These are phyloP conservation scores for Rhabdophis nuchalis DNA, from an alignment of 2,797 vertebrate species.

Conservation along the genomic window DNA sequence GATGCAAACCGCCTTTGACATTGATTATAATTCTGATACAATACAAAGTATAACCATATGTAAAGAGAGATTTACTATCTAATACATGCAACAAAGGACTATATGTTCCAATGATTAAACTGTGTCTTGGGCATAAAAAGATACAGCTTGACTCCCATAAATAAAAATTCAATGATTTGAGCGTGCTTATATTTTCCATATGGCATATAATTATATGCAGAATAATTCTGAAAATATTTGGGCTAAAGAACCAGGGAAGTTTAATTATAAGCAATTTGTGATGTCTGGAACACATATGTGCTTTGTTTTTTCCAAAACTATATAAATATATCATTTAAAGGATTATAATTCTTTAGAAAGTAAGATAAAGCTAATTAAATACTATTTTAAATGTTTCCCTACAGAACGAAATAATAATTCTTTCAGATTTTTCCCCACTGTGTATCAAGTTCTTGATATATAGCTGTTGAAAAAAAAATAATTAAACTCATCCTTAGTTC, in stretches of 20 bases:
- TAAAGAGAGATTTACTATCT: neutral
- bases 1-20: neutral
- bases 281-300: conserved; percentile 52
- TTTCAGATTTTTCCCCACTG: neutral
- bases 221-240: conserved; percentile 51
- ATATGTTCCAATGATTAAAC: conserved; percentile 52
- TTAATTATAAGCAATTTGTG: conserved; percentile 62
- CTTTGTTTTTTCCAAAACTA: conserved; percentile 10
- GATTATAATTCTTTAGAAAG: conserved; percentile 10
- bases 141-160: conserved; percentile 53
- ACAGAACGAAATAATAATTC: conserved; percentile 29
- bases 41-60: conserved; percentile 24
- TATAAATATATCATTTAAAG: conserved; percentile 24
- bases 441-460: conserved; percentile 23
- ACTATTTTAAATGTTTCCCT: conserved; percentile 40
- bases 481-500: conserved; percentile 1
- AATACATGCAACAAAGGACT: conserved; percentile 43
- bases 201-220: conserved; percentile 51
- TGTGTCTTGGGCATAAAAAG: conserved; percentile 35
- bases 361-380: conserved; percentile 40
- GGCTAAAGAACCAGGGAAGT: conserved; percentile 44
- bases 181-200: conserved; percentile 29
- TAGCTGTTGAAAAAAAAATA: neutral
- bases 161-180: conserved; percentile 47
- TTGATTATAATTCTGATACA: conserved; percentile 26